Conservation (phyloP, 2,797 vertebrate species). For the Leucoraja ocellata region DNA sequence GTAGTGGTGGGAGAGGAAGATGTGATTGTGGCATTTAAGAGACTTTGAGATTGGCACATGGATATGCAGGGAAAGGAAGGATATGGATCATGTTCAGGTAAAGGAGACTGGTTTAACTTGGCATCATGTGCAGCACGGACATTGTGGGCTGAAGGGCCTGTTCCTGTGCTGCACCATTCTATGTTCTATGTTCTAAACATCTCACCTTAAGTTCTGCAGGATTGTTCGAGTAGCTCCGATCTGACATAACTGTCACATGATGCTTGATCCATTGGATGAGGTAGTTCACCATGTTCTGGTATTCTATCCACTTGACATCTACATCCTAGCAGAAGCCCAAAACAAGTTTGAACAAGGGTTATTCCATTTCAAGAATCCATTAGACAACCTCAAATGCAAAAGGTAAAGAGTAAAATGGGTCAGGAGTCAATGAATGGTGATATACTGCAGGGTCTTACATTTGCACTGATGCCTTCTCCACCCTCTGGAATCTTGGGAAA, state of each 20-base stretch:
- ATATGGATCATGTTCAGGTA: too few relatives aligned
- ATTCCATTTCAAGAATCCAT: background rate
- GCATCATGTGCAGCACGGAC: too few relatives aligned
- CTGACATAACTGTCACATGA: constrained; percentile 82
- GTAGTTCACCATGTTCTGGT: constrained; percentile 99
- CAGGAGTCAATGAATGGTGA: background rate
- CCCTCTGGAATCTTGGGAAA: constrained; percentile 95
- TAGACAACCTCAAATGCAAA: background rate
- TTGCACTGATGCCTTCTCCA: constrained; percentile 80
- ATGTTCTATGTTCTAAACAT: background rate
- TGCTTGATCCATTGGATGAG: constrained; percentile 99
- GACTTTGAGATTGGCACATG: too few relatives aligned
- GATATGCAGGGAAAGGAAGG: too few relatives aligned
- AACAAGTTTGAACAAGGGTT: background rate
- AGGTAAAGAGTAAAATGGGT: background rate
- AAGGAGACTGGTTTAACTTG: too few relatives aligned
- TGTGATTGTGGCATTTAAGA: too few relatives aligned
- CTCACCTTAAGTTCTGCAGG: constrained; percentile 91
- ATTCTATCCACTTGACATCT: constrained; percentile 98
- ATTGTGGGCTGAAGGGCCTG: too few relatives aligned
- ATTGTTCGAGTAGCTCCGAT: constrained; percentile 88
- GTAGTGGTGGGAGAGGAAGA: too few relatives aligned
- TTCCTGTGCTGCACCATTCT: too few relatives aligned
- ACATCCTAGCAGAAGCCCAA: constrained; percentile 70
- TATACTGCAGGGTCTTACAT: constrained; percentile 63